phyloP scores from a whole-genome alignment of 2,113 vertebrate species.

The Archilochus colubris region DNA sequence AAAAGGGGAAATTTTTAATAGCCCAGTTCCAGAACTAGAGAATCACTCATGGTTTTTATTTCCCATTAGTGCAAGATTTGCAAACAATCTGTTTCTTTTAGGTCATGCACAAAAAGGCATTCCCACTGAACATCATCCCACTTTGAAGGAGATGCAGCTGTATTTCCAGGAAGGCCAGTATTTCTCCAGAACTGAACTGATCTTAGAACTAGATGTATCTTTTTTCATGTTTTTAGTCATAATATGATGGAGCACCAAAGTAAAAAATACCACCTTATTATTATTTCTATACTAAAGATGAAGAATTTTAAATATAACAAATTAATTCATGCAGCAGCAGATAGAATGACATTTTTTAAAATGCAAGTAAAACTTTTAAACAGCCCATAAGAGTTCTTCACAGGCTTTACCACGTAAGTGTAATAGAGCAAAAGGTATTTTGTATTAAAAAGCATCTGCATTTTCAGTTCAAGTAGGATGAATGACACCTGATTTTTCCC shows the following conservation, averaged over 20 bases:
- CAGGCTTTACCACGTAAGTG: not conserved
- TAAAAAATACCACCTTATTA: not conserved
- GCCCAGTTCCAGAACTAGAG: not conserved
- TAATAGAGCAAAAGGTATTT: not conserved
- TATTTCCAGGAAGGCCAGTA: not conserved
- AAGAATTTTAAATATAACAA: not conserved
- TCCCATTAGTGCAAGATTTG: not conserved
- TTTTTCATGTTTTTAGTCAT: not conserved
- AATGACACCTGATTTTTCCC: not conserved
- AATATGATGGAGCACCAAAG: not conserved
- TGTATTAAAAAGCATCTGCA: constrained; percentile 13
- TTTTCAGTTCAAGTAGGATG: not conserved
- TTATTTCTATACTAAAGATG: not conserved
- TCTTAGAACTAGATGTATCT: not conserved
- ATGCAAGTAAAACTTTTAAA: constrained; percentile 14
- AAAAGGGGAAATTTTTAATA: not conserved
- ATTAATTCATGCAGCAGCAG: not conserved
- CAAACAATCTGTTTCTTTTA: not conserved
- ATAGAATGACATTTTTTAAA: not conserved
- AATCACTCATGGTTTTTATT: not conserved
- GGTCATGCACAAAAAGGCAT: not conserved
- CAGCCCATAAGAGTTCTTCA: not conserved
- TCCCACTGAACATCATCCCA: not conserved
- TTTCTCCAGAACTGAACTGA: not conserved
- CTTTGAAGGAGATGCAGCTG: not conserved